Conservation (phyloP, 2,888 invertebrate genomes). For the Netelia melanura region DNA sequence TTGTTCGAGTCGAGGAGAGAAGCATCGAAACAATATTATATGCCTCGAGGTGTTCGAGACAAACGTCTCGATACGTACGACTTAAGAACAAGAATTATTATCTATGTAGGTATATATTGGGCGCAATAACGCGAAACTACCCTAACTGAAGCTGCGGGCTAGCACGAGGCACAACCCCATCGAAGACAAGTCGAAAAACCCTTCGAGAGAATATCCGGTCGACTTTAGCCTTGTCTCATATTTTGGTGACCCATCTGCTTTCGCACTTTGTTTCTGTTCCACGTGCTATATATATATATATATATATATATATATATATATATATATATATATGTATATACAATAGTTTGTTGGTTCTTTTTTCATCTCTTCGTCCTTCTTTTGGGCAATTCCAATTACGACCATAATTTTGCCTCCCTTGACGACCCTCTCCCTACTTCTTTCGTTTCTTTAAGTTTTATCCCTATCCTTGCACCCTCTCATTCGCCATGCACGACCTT, state of each 20-base stretch:
- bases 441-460: constrained; percentile 15
- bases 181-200: constrained; percentile 16
- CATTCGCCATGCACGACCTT: neutral
- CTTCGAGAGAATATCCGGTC: constrained; percentile 6
- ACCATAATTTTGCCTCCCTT: constrained; percentile 38
- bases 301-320: neutral
- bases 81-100: constrained; percentile 43
- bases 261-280: neutral
- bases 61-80: neutral
- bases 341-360: constrained; percentile 20
- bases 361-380: constrained; percentile 30
- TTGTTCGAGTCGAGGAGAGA: neutral
- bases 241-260: constrained; percentile 9
- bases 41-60: neutral
- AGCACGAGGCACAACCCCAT: constrained; percentile 48
- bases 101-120: constrained; percentile 53
- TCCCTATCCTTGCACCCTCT: constrained; percentile 27
- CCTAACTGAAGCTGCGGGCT: constrained; percentile 17
- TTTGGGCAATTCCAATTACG: constrained; percentile 15
- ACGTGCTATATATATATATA: constrained; percentile 2
- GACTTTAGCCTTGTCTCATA: neutral
- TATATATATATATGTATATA: neutral
- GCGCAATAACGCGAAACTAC: constrained; percentile 64
- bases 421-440: constrained; percentile 59
- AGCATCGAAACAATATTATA: constrained; percentile 42